Base-by-base conservation (phyloP, 2,113 vertebrate species). In the Campylorhamphus procurvoides region DNA sequence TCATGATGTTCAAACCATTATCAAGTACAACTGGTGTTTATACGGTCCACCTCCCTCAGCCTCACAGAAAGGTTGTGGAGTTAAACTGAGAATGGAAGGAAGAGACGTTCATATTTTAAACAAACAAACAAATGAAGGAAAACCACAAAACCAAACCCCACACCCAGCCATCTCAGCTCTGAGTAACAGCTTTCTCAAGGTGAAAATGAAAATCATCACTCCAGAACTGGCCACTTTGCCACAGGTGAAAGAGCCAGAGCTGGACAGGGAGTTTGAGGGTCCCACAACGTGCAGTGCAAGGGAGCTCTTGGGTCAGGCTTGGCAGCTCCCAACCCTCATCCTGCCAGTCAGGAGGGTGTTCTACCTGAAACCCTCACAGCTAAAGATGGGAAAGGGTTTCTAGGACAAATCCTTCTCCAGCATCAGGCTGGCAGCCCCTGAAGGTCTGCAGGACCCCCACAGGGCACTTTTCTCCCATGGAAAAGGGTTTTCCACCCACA, bases 221-320 rank as follows among this genome's bases (percentile, higher is more conserved):
- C 25, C 71, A n/a, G 37, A 15, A 23, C 13, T 39, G 33, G 29
- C 11, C 59, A 22, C 17, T 40, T 37, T 56, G 16, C 24, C 2
- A 0, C 46, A 63, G 0, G 0, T 14, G 18, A 12, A 78, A 31
- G 53, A 33, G 40, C 7, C 1, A 1, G 47, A 64, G 24, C 58
- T 39, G 63, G 50, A 2, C 18, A 9, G 14, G 35, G 8, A 7
- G 3, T 7, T 46, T 37, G 46, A 77, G 73, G 3, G 39, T 11
- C 40, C 11, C 12, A 7, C 1, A 0, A 5, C 7, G 2, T 0
- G 0, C 1, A 0, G 8, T 17, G 24, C 9, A 28, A 67, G 18
- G 12, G 5, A 13, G 8, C 10, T 75, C 72, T 39, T 52, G n/a
- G 56, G 4, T 55, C 1, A 1, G 25, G 8, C 18, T 79, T 28